Percentiles rank a stretch among this genome's conserved stretches.
These are phyloP conservation scores for Microchrysa polita DNA, from an alignment of 2,888 invertebrate genomes.

Conservation along the genomic window DNA sequence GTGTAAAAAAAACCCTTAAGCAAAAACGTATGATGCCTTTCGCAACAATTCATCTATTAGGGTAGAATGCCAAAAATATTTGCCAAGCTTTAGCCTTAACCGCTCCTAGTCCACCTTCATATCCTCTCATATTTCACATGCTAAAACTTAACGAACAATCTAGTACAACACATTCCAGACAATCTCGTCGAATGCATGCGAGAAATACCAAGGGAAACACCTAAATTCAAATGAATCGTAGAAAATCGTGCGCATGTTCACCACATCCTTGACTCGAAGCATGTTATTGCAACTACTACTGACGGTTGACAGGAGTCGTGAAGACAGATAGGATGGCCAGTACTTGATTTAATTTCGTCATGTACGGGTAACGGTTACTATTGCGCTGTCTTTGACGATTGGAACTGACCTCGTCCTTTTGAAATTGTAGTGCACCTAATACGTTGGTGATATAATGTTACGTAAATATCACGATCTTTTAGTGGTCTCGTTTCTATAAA, in stretches of 20 bases:
- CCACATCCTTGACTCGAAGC: neutral
- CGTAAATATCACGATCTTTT: conserved; percentile 22
- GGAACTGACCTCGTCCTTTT: conserved; percentile 19
- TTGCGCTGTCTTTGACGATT: conserved; percentile 1
- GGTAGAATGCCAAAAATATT: too few species aligned
- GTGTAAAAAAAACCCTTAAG: too few species aligned
- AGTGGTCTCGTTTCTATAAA: neutral
- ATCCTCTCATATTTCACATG: too few species aligned
- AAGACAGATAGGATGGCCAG: conserved; percentile 34
- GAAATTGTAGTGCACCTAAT: neutral
- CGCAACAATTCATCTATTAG: too few species aligned
- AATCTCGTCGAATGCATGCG: too few species aligned
- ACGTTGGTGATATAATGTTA: conserved; percentile 19
- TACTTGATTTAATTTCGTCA: conserved; percentile 36
- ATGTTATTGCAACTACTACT: neutral
- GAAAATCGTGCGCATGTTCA: conserved; percentile 21
- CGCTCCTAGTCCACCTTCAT: too few species aligned
- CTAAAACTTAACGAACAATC: conserved; percentile 19
- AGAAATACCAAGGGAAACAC: neutral
- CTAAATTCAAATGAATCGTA: neutral
- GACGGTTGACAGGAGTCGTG: conserved; percentile 33
- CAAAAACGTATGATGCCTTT: too few species aligned
- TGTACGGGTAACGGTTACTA: conserved; percentile 29
- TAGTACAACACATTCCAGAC: neutral
- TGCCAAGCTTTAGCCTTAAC: too few species aligned